phyloP scores from a whole-genome alignment of 2,797 vertebrate genomes.

The Neosilurus mollespiculum region DNA sequence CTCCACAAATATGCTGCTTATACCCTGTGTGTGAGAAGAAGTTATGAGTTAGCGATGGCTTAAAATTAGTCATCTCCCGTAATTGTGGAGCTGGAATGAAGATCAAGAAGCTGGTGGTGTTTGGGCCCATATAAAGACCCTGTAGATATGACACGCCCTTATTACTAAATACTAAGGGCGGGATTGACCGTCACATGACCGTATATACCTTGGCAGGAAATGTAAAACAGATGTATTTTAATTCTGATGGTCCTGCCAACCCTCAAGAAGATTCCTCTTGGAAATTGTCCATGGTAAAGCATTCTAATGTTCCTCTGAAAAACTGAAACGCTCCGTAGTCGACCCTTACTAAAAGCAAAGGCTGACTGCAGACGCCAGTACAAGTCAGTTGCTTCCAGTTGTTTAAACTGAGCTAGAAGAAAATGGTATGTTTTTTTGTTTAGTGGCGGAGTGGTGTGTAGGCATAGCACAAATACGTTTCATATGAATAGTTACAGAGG shows the following conservation, averaged over 20 bases:
- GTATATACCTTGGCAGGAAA: not conserved
- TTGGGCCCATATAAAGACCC: not conserved
- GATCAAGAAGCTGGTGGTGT: not conserved
- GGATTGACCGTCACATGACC: conserved; percentile 7
- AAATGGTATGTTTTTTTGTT: conserved; percentile 35
- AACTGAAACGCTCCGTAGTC: not conserved
- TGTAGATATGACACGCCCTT: not conserved
- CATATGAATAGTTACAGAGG: conserved; percentile 62
- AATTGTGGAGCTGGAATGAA: conserved; percentile 1
- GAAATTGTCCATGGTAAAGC: conserved; percentile 4
- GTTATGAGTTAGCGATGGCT: conserved; percentile 39
- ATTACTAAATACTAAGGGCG: not conserved
- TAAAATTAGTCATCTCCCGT: conserved; percentile 25
- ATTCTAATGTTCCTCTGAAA: conserved; percentile 10
- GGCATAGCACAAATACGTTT: conserved; percentile 65
- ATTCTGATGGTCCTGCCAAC: not conserved
- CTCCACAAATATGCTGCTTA: conserved; percentile 55
- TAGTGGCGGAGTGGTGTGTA: conserved; percentile 63
- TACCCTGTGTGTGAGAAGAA: conserved; percentile 48
- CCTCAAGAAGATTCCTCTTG: not conserved
- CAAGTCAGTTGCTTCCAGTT: conserved; percentile 3
- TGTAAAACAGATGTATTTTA: not conserved
- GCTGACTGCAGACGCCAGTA: not conserved
- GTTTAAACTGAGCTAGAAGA: conserved; percentile 16
- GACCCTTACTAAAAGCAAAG: conserved; percentile 1